Conservation (phyloP, 2,888 invertebrate species). For the Ceraclea dissimilis region DNA sequence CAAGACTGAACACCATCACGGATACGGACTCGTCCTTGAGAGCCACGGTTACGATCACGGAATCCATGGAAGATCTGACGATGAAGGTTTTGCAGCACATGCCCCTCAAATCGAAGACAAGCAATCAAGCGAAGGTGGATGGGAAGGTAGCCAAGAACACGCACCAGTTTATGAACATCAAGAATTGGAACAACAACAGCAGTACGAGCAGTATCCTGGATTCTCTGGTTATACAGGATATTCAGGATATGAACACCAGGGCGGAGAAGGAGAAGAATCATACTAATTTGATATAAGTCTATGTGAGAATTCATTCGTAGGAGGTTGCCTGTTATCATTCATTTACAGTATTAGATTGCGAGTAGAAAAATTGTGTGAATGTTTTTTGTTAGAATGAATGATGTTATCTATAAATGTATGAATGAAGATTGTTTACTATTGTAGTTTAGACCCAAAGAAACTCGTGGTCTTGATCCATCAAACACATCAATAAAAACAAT, state of each 20-base stretch:
- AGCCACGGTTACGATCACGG: slow-evolving; percentile 44
- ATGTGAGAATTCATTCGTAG: too few relatives aligned
- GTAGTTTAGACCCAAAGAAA: too few relatives aligned
- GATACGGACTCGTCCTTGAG: slow-evolving; percentile 53
- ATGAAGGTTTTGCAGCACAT: slow-evolving; percentile 20
- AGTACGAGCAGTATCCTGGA: background rate
- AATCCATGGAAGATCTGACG: slow-evolving; percentile 20
- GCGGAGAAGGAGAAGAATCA: background rate
- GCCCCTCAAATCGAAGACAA: slow-evolving; percentile 27
- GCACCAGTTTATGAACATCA: slow-evolving; percentile 14
- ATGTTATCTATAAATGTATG: too few relatives aligned
- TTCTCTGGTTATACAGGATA: background rate
- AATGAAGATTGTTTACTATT: too few relatives aligned
- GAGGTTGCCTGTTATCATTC: too few relatives aligned
- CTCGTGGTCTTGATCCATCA: too few relatives aligned
- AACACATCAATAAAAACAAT: too few relatives aligned
- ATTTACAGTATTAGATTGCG: too few relatives aligned
- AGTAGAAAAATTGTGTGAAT: too few relatives aligned
- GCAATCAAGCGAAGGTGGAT: slow-evolving; percentile 1
- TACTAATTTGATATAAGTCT: background rate
- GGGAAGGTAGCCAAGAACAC: slow-evolving; percentile 5
- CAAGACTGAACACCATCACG: slow-evolving; percentile 51
- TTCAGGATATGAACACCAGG: too few relatives aligned
- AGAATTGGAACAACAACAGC: slow-evolving; percentile 4
- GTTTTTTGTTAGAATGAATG: too few relatives aligned